Percentiles rank a stretch among this genome's conserved stretches.
Evolutionary conservation across 2,797 vertebrate genomes (phyloP).

Genomic region (Tadarida brasiliensis): DNA sequence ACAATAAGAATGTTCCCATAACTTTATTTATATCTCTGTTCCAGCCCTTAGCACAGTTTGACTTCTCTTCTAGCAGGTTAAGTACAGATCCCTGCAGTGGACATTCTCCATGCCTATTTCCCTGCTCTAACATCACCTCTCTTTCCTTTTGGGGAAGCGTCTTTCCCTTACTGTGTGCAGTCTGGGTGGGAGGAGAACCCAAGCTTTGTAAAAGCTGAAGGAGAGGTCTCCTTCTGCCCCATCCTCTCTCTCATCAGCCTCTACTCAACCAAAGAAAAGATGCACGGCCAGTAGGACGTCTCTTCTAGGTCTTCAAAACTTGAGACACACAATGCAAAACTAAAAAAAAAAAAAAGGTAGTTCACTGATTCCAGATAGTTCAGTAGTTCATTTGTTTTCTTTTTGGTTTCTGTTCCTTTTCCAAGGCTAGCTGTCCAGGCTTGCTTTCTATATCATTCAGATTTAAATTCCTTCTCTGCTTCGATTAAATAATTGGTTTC

Average conservation of each 20-base stretch:
- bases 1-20: neutral
- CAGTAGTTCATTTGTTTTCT: neutral
- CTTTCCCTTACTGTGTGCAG: neutral
- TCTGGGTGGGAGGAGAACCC: neutral
- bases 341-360: neutral
- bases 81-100: neutral
- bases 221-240: neutral
- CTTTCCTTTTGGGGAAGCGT: neutral
- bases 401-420: neutral
- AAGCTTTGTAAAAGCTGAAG: neutral
- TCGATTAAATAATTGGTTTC: slow-evolving; percentile 28
- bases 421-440: neutral
- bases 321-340: neutral
- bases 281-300: fast-evolving
- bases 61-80: neutral
- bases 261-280: neutral
- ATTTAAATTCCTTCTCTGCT: slow-evolving; percentile 36
- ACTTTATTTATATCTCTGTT: neutral
- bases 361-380: neutral
- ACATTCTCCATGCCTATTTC: neutral
- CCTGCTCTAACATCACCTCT: neutral
- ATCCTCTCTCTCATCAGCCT: neutral
- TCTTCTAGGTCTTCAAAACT: neutral
- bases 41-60: neutral
- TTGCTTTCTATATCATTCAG: neutral